Evolutionary conservation across 2,888 invertebrate genomes (phyloP), one percentile per base, ranked within the genome.

Genomic region (Strigamia crassipes): DNA sequence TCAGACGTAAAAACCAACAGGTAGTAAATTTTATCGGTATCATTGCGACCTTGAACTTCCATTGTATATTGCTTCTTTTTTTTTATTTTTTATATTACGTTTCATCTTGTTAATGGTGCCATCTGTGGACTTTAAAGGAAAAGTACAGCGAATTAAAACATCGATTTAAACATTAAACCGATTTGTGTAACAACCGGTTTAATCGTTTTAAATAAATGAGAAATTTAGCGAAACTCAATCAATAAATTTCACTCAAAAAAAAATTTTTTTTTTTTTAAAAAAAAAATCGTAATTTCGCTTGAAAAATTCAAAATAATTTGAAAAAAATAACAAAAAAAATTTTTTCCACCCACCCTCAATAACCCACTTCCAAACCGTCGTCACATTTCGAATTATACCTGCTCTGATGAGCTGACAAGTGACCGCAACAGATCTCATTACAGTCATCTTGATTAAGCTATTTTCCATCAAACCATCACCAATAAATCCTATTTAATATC

Each of bases 21-120:
- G 61, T 66, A 66, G 23, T 66, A 66, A 18, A 66, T 66, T 66
- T 21, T 66, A 21, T 21, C n/a, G 61, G 6, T n/a, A 27, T 66
- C 61, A 66, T 21, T 66, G 18, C 23, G 61, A 66, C 61, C 61
- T 66, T 66, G 61, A 66, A 66, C 61, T 66, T 23, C 6, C 61
- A 18, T 23, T 18, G 61, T 66, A 18, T 66, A 23, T 21, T 66
- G 12, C 21, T 18, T 21, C 61, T 66, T 23, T 27, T 27, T 27
- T 18, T 21, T 18, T 66, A 23, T 66, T 66, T 38, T 66, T 21
- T 66, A 3, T 66, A 66, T 66, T 66, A 18, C 61, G 12, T 21
- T 18, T 66, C 61, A 66, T 66, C 61, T 66, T 66, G 61, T 66
- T 66, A 66, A 66, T 66, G 61, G 61, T 66, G 61, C 61, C 61